A percentile compares a stretch with the other conserved stretches of the same genome.
Conservation (phyloP, 2,797 vertebrate genomes). For the Bryconaethiops microstoma region DNA sequence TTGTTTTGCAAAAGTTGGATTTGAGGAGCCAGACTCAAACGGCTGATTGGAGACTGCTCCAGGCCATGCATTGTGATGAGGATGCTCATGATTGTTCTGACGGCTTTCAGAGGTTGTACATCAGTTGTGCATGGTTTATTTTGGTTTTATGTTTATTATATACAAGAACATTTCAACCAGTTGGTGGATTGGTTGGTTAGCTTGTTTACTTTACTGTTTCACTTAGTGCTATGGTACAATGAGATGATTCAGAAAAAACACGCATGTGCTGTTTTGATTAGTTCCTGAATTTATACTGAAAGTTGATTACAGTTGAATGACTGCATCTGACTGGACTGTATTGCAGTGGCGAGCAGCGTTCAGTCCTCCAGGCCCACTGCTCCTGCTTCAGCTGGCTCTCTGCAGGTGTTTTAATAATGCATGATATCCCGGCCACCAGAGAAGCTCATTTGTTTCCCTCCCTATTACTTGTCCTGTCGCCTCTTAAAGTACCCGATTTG, state of each 20-base stretch:
- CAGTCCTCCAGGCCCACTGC: conserved; percentile 34
- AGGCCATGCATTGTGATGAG: conserved; percentile 40
- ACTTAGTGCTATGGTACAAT: neutral
- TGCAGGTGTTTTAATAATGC: conserved; percentile 60
- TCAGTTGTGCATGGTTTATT: neutral
- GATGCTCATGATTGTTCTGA: conserved; percentile 5
- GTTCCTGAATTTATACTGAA: conserved; percentile 10
- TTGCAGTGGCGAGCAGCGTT: conserved; percentile 6
- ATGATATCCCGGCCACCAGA: conserved; percentile 51
- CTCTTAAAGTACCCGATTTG: conserved; percentile 42
- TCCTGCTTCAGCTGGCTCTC: conserved; percentile 39
- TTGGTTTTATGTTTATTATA: neutral
- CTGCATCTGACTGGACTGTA: conserved; percentile 24
- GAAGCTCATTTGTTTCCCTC: conserved; percentile 59
- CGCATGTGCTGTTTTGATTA: conserved; percentile 18
- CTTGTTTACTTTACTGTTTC: neutral
- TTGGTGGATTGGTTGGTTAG: neutral
- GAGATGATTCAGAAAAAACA: conserved; percentile 2
- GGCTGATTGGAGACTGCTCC: conserved; percentile 34
- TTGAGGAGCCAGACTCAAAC: conserved; percentile 44
- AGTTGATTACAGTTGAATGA: conserved; percentile 10
- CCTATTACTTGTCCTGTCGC: conserved; percentile 43
- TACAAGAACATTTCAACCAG: neutral
- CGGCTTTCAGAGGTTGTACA: neutral
- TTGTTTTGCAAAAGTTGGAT: neutral